Base-by-base conservation (phyloP, 1,140 invertebrate species). In the Drosophila busckii region DNA sequence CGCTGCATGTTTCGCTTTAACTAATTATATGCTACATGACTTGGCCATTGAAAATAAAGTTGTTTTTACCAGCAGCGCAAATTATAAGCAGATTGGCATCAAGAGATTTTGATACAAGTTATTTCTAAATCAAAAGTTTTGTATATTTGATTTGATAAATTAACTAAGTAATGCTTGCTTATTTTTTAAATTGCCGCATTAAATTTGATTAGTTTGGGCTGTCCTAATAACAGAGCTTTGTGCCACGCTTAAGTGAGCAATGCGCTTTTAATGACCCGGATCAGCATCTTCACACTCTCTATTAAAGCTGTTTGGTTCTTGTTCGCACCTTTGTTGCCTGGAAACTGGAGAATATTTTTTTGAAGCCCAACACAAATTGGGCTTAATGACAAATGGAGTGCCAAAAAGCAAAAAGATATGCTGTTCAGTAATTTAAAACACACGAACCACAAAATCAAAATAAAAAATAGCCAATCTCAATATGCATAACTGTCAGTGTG, bases 381-480 rank as follows among this genome's bases (percentile, higher is more conserved):
- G 35, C 62, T 52, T 78, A 63, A 78, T 78, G 71, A 78, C 71
- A 78, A 78, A 78, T 78, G 65, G 68, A 55, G 73, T 78, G 73
- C 68, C 73, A 78, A 60, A 78, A 63, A 71, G 26, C 13, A 25
- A 3, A 10, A 34, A 67, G 50, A 56, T 44, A 49, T 22, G 56
- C 56, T 59, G 50, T 55, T 55, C 4, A 68, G 53, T 25, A 55
- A 75, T 75, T 75, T 60, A 64, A 68, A 52, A 48, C 41, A 41
- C 41, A 44, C 52, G 58, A 73, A 29, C 23, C 25, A 9, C 31
- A 13, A 22, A 46, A 53, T 8, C 29, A 28, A 25, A 32, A 13
- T 19, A n/a, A 46, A 29, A 17, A 25, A n/a, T n/a, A n/a, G n/a
- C n/a, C n/a, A n/a, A n/a, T n/a, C n/a, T n/a, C n/a, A n/a, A n/a